Base-by-base conservation (phyloP, 2,113 vertebrate genomes). In the Bubalus kerabau region DNA sequence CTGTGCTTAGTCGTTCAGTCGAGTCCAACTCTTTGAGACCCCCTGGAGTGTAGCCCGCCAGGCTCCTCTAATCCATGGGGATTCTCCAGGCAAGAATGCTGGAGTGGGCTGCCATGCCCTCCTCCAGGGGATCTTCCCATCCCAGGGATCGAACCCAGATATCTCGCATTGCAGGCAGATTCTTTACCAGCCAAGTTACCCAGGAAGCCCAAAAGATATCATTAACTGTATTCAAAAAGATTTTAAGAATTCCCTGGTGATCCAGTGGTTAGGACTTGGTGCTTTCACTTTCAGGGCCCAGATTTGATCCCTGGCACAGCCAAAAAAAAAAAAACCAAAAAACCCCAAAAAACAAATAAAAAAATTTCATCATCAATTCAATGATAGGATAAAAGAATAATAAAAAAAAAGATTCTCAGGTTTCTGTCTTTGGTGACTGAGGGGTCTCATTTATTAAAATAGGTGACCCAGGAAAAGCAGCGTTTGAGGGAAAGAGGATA, bases 11-110 rank as follows among this genome's bases (percentile, higher is more conserved):
- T 40, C 19, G 0, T 40, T 71, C 67, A 71, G 67, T 23, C 2
- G 5, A 6, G 67, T 71, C n/a, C 19, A 23, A 23, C n/a, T 71
- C 67, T 71, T 40, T 71, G 64, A 0, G 2, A 71, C 67, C 67
- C n/a, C 0, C 0, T 23, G 5, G 67, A 71, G 19, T 36, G 2
- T 71, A 71, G 64, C n/a, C 17, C 4, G 0, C 64, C 64, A 71
- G n/a, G 64, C n/a, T 36, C 4, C 64, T 36, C 64, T 71, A n/a
- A n/a, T 36, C n/a, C 2, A 71, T 5, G n/a, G n/a, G 64, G n/a
- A 36, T 11, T 71, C 64, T 71, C 17, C n/a, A 12, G 9, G n/a
- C 64, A 36, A 71, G 64, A 71, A 71, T 71, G 30, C 30, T 64
- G 62, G 62, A 64, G 62, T 32, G 62, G 62, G 30, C 32, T 64